phyloP scores from a whole-genome alignment of 2,888 invertebrate genomes.

The Erynnis tages region DNA sequence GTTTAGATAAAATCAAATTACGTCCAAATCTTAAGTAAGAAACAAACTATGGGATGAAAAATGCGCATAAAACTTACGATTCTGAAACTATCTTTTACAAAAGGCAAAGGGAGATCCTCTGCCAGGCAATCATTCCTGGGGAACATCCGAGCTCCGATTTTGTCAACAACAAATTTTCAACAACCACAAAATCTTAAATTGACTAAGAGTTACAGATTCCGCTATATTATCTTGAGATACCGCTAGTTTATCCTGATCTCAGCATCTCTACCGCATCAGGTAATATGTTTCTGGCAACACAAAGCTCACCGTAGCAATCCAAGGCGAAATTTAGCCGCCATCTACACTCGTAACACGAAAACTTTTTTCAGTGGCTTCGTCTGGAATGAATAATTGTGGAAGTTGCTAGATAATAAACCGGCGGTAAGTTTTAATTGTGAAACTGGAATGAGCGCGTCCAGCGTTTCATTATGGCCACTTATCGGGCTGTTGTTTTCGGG shows the following conservation, averaged over 20 bases:
- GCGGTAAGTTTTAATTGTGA: constrained; percentile 30
- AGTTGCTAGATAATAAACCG: constrained; percentile 27
- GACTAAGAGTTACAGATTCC: no score
- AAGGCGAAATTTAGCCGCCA: constrained; percentile 14
- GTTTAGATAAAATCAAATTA: constrained; percentile 9
- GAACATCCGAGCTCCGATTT: no score
- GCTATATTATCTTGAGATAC: no score
- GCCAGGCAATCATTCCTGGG: no score
- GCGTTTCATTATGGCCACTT: constrained; percentile 14
- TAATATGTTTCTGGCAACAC: background rate
- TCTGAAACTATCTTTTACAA: no score
- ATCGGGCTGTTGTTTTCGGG: constrained; percentile 14
- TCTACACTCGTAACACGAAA: constrained; percentile 21
- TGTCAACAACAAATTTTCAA: no score
- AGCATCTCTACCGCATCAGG: no score
- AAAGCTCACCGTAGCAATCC: background rate
- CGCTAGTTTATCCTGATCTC: no score
- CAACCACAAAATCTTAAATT: no score
- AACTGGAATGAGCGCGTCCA: constrained; percentile 9
- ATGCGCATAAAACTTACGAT: no score
- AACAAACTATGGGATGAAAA: no score
- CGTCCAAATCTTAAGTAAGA: background rate
- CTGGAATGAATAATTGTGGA: constrained; percentile 27
- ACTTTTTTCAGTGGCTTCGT: constrained; percentile 28
- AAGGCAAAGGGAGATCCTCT: no score